Evolutionary conservation across 1,140 invertebrate genomes (phyloP).

Genomic region (Drosophila bocki): DNA sequence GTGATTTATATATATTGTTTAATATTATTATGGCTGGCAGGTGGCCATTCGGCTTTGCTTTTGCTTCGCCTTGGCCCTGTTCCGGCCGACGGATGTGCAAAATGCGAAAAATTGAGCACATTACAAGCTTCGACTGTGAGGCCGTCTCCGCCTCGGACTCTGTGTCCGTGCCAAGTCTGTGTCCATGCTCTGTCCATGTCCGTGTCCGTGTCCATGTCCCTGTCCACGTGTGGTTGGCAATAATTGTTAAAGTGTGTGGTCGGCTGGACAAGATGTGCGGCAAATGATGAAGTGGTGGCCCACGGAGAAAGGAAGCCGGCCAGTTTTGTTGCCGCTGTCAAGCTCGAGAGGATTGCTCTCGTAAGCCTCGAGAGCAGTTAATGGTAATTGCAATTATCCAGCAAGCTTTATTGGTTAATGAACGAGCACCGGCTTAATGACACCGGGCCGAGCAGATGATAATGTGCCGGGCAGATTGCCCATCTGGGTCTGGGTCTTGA

Average conservation of each 20-base stretch:
- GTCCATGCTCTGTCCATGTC: conserved; percentile 17
- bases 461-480: conserved; percentile 20
- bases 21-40: conserved; percentile 81
- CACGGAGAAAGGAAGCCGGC: conserved; percentile 9
- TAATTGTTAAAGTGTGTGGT: conserved; percentile 78
- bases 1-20: conserved; percentile 83
- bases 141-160: conserved; percentile 12
- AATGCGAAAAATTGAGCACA: conserved; percentile 81
- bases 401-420: conserved; percentile 41
- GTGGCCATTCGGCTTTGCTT: conserved; percentile 47
- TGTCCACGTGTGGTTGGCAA: conserved; percentile 75
- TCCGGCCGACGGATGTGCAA: conserved; percentile 70
- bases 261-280: conserved; percentile 26
- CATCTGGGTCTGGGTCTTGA: background rate
- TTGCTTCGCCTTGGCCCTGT: conserved; percentile 30
- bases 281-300: conserved; percentile 62
- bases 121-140: conserved; percentile 52
- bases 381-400: conserved; percentile 47
- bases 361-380: conserved; percentile 44
- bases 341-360: conserved; percentile 32
- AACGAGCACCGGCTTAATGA: conserved; percentile 33
- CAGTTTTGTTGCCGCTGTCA: conserved; percentile 29
- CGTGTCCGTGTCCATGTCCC: conserved; percentile 17
- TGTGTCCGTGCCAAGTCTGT: conserved; percentile 10
- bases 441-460: conserved; percentile 4